Percentiles rank a stretch among this genome's conserved stretches.
Evolutionary conservation across 1,140 invertebrate genomes (phyloP).

Genomic region (Neotoxoptera formosana): DNA sequence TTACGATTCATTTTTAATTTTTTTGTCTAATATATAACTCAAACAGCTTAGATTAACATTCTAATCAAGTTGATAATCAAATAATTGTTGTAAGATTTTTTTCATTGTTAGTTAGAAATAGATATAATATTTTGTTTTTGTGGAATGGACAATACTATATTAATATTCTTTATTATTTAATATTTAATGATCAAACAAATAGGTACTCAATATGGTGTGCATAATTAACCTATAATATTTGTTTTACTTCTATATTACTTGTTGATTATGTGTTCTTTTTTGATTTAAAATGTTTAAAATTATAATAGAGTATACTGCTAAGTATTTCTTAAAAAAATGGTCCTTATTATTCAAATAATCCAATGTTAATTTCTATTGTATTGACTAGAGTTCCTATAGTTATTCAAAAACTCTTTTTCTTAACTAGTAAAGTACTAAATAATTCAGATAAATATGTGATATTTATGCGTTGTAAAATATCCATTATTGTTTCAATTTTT

Average conservation of each 20-base stretch:
- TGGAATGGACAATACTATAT: constrained; percentile 24
- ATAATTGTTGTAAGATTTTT: not conserved
- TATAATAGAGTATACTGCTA: not conserved
- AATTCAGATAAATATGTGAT: not conserved
- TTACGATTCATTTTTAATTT: not conserved
- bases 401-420: not conserved
- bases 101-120: not conserved
- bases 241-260: not conserved
- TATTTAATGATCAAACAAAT: not conserved
- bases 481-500: not conserved
- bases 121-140: not conserved
- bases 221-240: not conserved
- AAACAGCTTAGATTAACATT: too few species aligned
- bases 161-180: not conserved
- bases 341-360: not conserved
- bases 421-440: not conserved
- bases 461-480: not conserved
- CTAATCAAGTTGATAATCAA: not conserved
- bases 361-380: not conserved
- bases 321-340: not conserved
- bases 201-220: not conserved
- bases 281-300: not conserved
- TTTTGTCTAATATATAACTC: too few species aligned
- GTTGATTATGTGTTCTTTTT: not conserved
- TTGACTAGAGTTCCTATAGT: not conserved